Base-by-base conservation (phyloP, 2,888 invertebrate genomes). In the Dryocosmus kuriphilus region DNA sequence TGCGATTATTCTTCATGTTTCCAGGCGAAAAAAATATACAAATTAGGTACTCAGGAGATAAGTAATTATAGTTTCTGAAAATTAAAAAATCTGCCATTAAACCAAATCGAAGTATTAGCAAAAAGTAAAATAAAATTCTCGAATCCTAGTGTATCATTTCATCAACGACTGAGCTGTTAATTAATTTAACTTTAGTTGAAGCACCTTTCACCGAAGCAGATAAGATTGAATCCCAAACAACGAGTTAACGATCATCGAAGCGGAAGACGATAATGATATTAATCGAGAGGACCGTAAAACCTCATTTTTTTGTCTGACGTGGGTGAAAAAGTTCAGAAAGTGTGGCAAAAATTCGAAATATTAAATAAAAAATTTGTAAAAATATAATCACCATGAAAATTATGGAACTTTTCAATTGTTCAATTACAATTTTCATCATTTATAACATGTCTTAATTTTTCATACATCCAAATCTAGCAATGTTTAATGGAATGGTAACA, bases 11-110 rank as follows among this genome's bases (percentile, higher is more conserved):
- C n/a, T n/a, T n/a, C n/a, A n/a, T n/a, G n/a, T n/a, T n/a, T n/a
- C n/a, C n/a, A n/a, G n/a, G n/a, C n/a, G n/a, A n/a, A n/a, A n/a
- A n/a, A n/a, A n/a, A n/a, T n/a, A n/a, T n/a, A n/a, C n/a, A n/a
- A n/a, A n/a, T n/a, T n/a, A n/a, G n/a, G n/a, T n/a, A n/a, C 9
- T 14, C 22, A 57, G n/a, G 9, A 57, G 57, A 57, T 24, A 57
- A 57, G 24, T 35, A 32, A 62, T 62, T n/a, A n/a, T 62, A 62
- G n/a, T 62, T 19, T 9, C 32, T 35, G 30, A 32, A 62, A 62
- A 61, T 61, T 35, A n/a, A 62, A 32, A n/a, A 57, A 57, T 57
- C 9, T 24, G 11, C 9, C 57, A n/a, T 30, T 62, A 32, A 32
- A n/a, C 32, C 16, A 46, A 19, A 46, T 60, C 0, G 32, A 62